Conservation (phyloP, 2,113 vertebrate genomes). For the Pygoscelis adeliae region DNA sequence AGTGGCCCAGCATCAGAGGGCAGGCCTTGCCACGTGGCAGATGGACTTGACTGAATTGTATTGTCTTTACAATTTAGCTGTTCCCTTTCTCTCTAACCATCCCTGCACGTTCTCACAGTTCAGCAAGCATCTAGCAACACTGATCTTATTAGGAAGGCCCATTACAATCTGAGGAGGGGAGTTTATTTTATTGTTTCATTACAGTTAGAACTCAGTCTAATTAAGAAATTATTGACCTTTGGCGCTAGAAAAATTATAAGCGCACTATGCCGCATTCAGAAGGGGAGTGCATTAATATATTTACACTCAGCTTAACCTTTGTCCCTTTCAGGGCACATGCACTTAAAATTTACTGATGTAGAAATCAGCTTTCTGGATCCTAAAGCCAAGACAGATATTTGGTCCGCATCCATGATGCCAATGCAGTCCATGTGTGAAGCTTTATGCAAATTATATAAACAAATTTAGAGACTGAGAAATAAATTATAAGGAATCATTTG, state of each 20-base stretch:
- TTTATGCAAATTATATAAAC: slow-evolving; percentile 15
- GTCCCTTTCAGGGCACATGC: not conserved
- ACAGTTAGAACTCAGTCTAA: not conserved
- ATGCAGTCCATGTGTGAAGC: not conserved
- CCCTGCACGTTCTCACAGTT: not conserved
- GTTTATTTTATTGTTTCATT: not conserved
- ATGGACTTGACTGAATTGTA: not conserved
- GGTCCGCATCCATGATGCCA: not conserved
- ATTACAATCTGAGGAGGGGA: not conserved
- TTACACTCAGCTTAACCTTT: not conserved
- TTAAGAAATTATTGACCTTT: not conserved
- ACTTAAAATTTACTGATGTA: not conserved
- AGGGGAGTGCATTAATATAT: not conserved
- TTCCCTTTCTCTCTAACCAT: not conserved
- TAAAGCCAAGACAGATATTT: not conserved
- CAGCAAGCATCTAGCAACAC: not conserved
- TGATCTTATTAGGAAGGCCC: not conserved
- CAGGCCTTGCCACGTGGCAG: not conserved
- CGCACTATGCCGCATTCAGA: not conserved
- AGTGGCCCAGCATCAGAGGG: not conserved
- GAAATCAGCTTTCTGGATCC: not conserved
- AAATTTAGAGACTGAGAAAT: not conserved
- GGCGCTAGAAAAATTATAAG: not conserved
- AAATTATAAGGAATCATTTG: not conserved
- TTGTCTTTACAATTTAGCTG: not conserved